phyloP scores from a whole-genome alignment of 1,140 invertebrate genomes.

The Penaeus indicus region DNA sequence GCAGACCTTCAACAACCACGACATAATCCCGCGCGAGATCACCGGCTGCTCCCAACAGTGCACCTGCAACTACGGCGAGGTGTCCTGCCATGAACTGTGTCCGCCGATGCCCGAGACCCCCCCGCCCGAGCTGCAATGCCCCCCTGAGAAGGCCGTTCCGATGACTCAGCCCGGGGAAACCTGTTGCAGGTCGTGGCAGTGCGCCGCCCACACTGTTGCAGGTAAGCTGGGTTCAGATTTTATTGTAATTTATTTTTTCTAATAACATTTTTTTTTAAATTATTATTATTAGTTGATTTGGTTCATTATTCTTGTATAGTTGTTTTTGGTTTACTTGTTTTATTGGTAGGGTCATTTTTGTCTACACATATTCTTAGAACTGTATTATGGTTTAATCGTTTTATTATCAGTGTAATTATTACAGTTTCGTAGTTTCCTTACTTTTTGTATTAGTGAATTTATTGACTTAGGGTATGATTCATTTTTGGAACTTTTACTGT shows the following conservation, averaged over 20 bases:
- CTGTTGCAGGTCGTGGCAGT: slow-evolving; percentile 76
- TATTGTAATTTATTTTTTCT: not conserved
- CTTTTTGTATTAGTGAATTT: too few species aligned
- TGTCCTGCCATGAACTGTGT: slow-evolving; percentile 86
- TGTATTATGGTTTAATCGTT: too few species aligned
- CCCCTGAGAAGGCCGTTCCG: slow-evolving; percentile 76
- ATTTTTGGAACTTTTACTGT: too few species aligned
- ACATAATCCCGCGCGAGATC: slow-evolving; percentile 78
- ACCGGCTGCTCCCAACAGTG: slow-evolving; percentile 87
- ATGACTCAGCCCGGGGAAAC: slow-evolving; percentile 79
- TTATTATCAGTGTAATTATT: too few species aligned
- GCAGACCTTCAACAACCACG: slow-evolving; percentile 74
- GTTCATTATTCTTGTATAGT: not conserved
- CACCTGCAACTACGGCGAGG: slow-evolving; percentile 87
- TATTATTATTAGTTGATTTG: not conserved
- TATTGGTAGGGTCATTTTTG: too few species aligned
- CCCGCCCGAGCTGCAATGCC: slow-evolving; percentile 80
- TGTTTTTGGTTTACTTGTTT: not conserved
- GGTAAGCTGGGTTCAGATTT: slow-evolving; percentile 13
- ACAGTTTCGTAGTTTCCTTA: too few species aligned
- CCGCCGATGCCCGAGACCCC: slow-evolving; percentile 80
- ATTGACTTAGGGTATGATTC: too few species aligned
- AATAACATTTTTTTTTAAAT: not conserved
- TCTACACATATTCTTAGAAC: too few species aligned
- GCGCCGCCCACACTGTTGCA: slow-evolving; percentile 53